phyloP scores from a whole-genome alignment of 2,113 vertebrate species.

The Halcyon malimbica region DNA sequence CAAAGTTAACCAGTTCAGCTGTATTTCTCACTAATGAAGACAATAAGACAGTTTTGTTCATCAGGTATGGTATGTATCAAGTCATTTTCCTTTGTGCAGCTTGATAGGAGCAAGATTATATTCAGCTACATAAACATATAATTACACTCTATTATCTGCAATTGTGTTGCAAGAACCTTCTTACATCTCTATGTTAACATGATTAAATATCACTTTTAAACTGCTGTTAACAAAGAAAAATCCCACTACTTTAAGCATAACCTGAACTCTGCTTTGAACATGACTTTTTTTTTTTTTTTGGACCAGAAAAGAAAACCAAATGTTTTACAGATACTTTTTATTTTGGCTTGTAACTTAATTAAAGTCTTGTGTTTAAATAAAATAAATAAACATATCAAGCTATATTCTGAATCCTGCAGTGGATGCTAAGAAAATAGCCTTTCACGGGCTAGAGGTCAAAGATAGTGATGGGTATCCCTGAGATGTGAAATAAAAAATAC shows the following conservation, averaged over 20 bases:
- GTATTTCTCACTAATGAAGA: background rate
- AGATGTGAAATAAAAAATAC: background rate
- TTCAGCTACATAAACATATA: slow-evolving; percentile 32
- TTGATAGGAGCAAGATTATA: background rate
- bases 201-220: slow-evolving; percentile 11
- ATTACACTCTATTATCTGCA: slow-evolving; percentile 41
- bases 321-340: background rate
- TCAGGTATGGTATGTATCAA: background rate
- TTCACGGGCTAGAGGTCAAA: background rate
- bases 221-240: background rate
- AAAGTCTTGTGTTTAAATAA: background rate
- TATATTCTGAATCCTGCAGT: background rate
- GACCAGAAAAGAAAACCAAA: background rate
- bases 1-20: background rate
- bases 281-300: background rate
- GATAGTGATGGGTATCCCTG: background rate
- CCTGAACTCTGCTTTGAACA: background rate
- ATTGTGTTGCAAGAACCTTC: background rate
- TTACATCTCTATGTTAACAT: background rate
- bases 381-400: background rate
- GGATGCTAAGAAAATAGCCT: background rate
- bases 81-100: background rate
- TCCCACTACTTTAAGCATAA: background rate
- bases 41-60: background rate
- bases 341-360: background rate